phyloP scores from a whole-genome alignment of 1,140 invertebrate genomes.

The Brachionus calyciflorus region DNA sequence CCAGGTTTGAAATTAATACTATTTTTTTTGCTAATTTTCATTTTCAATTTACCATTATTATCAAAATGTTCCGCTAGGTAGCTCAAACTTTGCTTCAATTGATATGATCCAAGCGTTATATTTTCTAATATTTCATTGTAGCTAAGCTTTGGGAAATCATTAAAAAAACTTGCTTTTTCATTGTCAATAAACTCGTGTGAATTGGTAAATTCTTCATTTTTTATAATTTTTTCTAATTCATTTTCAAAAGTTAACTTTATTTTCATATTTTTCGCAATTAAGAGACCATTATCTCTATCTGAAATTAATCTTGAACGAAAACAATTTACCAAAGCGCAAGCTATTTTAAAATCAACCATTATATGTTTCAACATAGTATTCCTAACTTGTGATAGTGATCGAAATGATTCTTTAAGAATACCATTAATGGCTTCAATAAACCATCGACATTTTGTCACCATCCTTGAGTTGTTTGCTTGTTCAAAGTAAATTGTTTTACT shows the following conservation, averaged over 20 bases:
- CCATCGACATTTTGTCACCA: conserved; percentile 9
- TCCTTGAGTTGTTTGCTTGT: not conserved
- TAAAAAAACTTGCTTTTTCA: too few species aligned
- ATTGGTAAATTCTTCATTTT: too few species aligned
- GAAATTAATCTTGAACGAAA: not conserved
- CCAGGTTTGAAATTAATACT: not conserved
- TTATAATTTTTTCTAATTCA: too few species aligned
- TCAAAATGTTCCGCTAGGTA: conserved; percentile 2
- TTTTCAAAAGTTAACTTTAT: too few species aligned
- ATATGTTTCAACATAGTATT: not conserved
- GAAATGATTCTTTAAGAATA: not conserved
- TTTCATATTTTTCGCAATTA: not conserved
- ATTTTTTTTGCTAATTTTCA: not conserved
- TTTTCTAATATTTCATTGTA: too few species aligned
- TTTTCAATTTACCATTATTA: not conserved
- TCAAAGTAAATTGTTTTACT: conserved; percentile 10
- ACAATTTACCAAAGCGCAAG: not conserved
- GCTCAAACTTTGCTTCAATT: not conserved
- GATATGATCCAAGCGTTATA: not conserved
- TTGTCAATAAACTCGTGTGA: too few species aligned
- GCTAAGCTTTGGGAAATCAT: too few species aligned
- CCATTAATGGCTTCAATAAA: not conserved
- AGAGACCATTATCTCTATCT: not conserved
- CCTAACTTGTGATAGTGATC: not conserved
- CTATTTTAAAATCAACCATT: not conserved